Conservation (phyloP, 2,797 vertebrate species). For the Linurgus olivaceus region DNA sequence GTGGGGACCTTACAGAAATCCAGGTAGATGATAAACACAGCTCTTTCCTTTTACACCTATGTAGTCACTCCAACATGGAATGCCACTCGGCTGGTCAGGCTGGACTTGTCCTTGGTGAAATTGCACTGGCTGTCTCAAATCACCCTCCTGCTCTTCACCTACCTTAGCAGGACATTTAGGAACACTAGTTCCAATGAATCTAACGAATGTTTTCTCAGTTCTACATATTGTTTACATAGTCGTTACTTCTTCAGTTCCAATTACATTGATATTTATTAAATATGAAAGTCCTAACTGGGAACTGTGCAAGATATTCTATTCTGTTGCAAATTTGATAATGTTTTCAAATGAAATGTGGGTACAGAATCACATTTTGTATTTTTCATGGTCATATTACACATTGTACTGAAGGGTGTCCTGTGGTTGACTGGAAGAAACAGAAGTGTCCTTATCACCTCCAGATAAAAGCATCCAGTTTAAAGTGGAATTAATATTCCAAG, state of each 20-base stretch:
- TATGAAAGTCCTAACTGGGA: not conserved
- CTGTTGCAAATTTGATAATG: not conserved
- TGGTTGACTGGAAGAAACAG: not conserved
- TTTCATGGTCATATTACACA: not conserved
- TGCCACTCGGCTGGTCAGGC: no score
- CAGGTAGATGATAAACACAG: not conserved
- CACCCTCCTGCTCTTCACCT: rapidly evolving
- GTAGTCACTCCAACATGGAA: not conserved
- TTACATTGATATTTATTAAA: not conserved
- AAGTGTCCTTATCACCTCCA: not conserved
- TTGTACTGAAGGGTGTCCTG: not conserved
- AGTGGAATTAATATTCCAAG: not conserved
- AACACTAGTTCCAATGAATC: not conserved
- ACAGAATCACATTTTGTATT: not conserved
- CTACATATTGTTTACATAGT: not conserved
- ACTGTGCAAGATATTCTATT: not conserved
- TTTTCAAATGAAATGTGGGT: not conserved
- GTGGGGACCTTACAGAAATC: not conserved
- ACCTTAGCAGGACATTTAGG: not conserved
- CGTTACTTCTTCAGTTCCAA: not conserved
- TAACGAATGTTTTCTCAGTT: not conserved
- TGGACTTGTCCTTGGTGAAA: not conserved
- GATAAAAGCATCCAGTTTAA: not conserved
- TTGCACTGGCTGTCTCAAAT: not conserved
- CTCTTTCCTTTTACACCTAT: not conserved